Conservation (phyloP, 2,888 invertebrate species). For the Himalopsyche kuldschensis region DNA sequence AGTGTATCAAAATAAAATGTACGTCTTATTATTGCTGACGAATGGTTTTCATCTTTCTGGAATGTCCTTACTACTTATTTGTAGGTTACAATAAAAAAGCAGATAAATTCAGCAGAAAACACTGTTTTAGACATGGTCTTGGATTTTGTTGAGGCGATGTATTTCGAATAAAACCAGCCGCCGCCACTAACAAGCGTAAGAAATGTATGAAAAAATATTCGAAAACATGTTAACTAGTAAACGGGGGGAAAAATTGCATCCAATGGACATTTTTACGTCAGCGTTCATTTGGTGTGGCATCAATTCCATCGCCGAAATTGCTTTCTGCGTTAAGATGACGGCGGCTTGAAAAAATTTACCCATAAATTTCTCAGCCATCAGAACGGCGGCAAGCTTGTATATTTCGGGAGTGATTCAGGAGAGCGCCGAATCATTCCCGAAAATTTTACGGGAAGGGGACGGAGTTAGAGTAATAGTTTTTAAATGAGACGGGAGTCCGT, state of each 20-base stretch:
- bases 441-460: background rate
- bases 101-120: conserved; percentile 9
- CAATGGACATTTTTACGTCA: conserved; percentile 39
- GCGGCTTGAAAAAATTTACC: conserved; percentile 20
- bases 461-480: conserved; percentile 50
- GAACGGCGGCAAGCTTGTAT: conserved; percentile 13
- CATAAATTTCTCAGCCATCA: conserved; percentile 32
- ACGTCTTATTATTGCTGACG: background rate
- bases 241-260: conserved; percentile 30
- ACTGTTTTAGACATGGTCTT: background rate
- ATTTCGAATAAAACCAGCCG: conserved; percentile 28
- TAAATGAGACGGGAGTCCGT: conserved; percentile 54
- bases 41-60: background rate
- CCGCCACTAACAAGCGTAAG: conserved; percentile 7
- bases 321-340: conserved; percentile 35
- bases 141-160: conserved; percentile 16
- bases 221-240: conserved; percentile 39
- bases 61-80: background rate
- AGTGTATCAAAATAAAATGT: too few relatives aligned
- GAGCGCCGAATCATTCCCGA: background rate
- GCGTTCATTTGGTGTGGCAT: conserved; percentile 38
- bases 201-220: conserved; percentile 21
- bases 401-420: conserved; percentile 5
- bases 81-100: background rate
- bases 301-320: conserved; percentile 36